Base-by-base conservation (phyloP, 1,140 invertebrate genomes). In the Danaus melanippus region DNA sequence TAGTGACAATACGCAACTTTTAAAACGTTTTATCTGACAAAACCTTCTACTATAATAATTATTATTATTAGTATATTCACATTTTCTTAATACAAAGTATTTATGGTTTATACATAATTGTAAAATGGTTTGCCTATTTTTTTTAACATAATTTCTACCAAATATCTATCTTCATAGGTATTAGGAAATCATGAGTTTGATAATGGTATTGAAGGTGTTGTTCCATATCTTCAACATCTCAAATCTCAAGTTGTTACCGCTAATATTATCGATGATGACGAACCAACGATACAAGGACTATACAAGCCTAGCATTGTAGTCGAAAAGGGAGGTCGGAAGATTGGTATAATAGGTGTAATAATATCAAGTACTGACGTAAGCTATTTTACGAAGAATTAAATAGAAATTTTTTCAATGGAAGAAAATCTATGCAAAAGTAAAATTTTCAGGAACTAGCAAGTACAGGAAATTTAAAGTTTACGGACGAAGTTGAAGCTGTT, bases 181-280 rank as follows among this genome's bases (percentile, higher is more conserved):
- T 72, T 96, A 42, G 95, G 95, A 9, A 97, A 97, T 74, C 95
- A 97, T 72, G 95, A 97, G 71, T 97, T 97, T 74, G 95, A 97
- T 69, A 90, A 95, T 69, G 91, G 90, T 0, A 88, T 96, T 0
- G 89, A 85, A 53, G 94, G 93, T 1, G 69, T 95, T 0, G 90
- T 93, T 0, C 93, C 93, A 0, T 96, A 95, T 76, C 68, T 96
- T 7, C 68, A 91, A 71, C 79, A 85, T 39, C 74, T 94, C 8
- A 81, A 90, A 1, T 89, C 90, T 1, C 90, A 91, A 6, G 88
- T 95, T 12, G 79, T 96, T 0, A 91, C 92, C 9, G 89, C 92
- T 12, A 97, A 96, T 70, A 92, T 96, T 46, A 91, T 95, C 65
- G 90, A 90, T 10, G 88, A 86, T 39, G 71, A 89, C 9, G 94